A percentile compares a stretch with the other conserved stretches of the same genome.
phyloP scores from a whole-genome alignment of 2,888 invertebrate species.

The Lamproptera curius region DNA sequence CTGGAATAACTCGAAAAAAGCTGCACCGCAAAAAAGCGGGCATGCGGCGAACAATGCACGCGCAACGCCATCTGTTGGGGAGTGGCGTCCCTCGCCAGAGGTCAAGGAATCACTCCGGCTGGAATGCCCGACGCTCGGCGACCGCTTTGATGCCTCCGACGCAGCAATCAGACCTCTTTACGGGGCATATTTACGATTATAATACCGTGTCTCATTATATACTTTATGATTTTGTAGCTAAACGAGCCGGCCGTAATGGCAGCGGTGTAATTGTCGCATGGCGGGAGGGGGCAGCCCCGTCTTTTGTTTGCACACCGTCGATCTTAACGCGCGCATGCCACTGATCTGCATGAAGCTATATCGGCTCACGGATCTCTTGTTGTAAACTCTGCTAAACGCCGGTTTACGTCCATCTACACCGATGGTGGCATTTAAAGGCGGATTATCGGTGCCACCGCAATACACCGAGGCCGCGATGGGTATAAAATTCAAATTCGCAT shows the following conservation, averaged over 20 bases:
- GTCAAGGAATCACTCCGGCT: slow-evolving; percentile 63
- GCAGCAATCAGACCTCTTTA: slow-evolving; percentile 76
- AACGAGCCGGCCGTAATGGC: slow-evolving; percentile 52
- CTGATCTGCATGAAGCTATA: no score
- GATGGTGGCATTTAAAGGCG: not conserved
- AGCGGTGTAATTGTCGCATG: slow-evolving; percentile 61
- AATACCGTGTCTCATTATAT: slow-evolving; percentile 74
- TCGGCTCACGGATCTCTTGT: slow-evolving; percentile 11
- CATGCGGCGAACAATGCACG: slow-evolving; percentile 60
- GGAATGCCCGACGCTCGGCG: slow-evolving; percentile 65
- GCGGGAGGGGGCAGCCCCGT: no score
- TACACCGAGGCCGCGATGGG: not conserved
- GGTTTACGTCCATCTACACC: not conserved
- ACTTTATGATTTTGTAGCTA: slow-evolving; percentile 73
- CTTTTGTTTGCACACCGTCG: slow-evolving; percentile 26
- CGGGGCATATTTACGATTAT: slow-evolving; percentile 76
- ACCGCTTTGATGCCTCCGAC: slow-evolving; percentile 74
- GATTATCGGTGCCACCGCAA: slow-evolving; percentile 5
- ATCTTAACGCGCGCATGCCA: slow-evolving; percentile 18
- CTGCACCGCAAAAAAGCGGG: slow-evolving; percentile 48
- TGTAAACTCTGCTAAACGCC: slow-evolving; percentile 8
- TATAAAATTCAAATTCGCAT: not conserved
- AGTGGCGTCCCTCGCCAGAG: slow-evolving; percentile 57
- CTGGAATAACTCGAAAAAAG: slow-evolving; percentile 64
- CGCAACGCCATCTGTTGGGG: slow-evolving; percentile 71